Evolutionary conservation across 2,113 vertebrate species (phyloP).

Genomic region (Gymnogyps californianus): DNA sequence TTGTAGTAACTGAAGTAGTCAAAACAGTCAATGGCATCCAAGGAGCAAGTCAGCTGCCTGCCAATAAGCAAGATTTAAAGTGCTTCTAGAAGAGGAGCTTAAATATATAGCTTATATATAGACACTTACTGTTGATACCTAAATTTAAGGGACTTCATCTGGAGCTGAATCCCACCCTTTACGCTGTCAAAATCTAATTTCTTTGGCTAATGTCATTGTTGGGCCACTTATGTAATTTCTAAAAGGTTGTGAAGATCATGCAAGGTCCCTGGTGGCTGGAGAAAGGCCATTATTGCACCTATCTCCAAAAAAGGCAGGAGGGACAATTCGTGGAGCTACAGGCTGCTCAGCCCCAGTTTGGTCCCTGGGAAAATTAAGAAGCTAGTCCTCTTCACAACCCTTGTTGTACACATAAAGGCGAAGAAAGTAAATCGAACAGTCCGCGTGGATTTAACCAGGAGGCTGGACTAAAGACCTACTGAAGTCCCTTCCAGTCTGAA

Average conservation of each 20-base stretch:
- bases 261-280: not conserved
- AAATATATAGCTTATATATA: not conserved
- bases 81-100: not conserved
- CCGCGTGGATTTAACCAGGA: not conserved
- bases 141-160: not conserved
- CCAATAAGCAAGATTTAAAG: not conserved
- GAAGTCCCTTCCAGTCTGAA: not conserved
- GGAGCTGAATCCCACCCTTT: not conserved
- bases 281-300: not conserved
- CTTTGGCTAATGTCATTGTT: not conserved
- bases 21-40: not conserved
- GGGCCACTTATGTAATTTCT: not conserved
- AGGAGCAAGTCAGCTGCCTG: not conserved
- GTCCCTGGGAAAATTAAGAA: not conserved
- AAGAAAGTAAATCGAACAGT: not conserved
- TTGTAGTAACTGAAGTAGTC: not conserved
- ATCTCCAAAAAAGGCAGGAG: not conserved
- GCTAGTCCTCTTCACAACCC: not conserved
- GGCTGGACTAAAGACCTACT: not conserved
- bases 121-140: not conserved
- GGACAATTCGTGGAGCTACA: not conserved
- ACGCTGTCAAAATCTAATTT: not conserved
- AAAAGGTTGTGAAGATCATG: not conserved
- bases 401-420: not conserved
- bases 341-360: rapidly evolving